Percentiles rank a stretch among this genome's conserved stretches.
phyloP scores from a whole-genome alignment of 2,113 vertebrate species.

The Lamprologus speciosus region DNA sequence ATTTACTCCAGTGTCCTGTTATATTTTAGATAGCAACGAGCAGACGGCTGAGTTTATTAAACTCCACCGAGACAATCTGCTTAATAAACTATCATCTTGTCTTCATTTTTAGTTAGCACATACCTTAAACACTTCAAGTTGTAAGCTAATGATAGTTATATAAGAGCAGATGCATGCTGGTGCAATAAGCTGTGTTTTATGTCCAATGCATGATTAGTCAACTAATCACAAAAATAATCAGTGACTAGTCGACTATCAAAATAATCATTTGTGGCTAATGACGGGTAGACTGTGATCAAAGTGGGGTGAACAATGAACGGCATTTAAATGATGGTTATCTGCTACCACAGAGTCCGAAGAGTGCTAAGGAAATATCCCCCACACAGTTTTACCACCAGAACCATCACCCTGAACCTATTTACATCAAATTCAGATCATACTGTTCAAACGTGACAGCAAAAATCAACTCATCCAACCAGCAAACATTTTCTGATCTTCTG shows the following conservation, averaged over 20 bases:
- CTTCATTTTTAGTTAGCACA: neutral
- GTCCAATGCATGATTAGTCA: fast-evolving
- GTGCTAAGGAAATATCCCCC: neutral
- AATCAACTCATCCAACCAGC: fast-evolving
- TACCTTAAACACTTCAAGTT: neutral
- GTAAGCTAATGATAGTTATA: neutral
- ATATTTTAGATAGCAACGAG: neutral
- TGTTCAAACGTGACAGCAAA: neutral
- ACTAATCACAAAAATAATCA: fast-evolving
- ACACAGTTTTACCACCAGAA: neutral
- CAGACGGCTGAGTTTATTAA: neutral
- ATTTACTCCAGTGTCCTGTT: neutral
- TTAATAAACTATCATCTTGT: neutral
- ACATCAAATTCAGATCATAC: neutral
- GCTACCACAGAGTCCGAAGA: neutral
- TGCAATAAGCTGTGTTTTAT: neutral
- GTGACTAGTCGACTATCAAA: neutral
- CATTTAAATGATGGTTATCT: neutral
- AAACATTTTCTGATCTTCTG: neutral
- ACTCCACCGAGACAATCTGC: neutral
- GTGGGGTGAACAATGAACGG: neutral
- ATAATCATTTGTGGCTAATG: neutral
- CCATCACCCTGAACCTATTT: neutral
- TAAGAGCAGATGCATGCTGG: neutral
- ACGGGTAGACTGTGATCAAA: neutral